Evolutionary conservation across 2,888 invertebrate species (phyloP).

Genomic region (Andricus quercusramuli): DNA sequence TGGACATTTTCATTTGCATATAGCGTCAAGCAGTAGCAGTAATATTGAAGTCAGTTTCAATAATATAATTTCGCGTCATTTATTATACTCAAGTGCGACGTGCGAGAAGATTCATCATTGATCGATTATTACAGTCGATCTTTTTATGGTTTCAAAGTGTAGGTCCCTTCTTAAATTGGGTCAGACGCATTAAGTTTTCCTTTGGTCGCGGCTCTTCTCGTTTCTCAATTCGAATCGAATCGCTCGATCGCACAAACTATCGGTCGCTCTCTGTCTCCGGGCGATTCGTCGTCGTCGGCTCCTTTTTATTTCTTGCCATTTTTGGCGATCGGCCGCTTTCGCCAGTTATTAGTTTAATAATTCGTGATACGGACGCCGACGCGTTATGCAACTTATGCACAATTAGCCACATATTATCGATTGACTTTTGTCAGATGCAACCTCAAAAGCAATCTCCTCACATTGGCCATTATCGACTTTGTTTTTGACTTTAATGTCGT

Average conservation of each 20-base stretch:
- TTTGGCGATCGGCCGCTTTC: slow-evolving; percentile 74
- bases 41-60: background rate
- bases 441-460: background rate
- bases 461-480: background rate
- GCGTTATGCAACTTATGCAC: slow-evolving; percentile 30
- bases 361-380: slow-evolving; percentile 64
- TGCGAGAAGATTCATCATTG: slow-evolving; percentile 53
- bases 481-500: background rate
- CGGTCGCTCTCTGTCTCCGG: slow-evolving; percentile 39
- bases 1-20: background rate
- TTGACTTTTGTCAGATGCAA: slow-evolving; percentile 17
- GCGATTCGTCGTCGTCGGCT: slow-evolving; percentile 39
- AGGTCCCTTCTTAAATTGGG: slow-evolving; percentile 60
- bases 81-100: background rate
- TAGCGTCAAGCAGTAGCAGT: slow-evolving; percentile 1
- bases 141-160: slow-evolving; percentile 58
- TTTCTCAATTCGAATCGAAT: slow-evolving; percentile 58
- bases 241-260: slow-evolving; percentile 51
- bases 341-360: slow-evolving; percentile 74
- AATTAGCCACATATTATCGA: slow-evolving; percentile 42
- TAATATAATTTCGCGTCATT: slow-evolving; percentile 1
- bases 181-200: slow-evolving; percentile 61
- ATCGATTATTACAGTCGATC: slow-evolving; percentile 55
- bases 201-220: slow-evolving; percentile 54
- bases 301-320: slow-evolving; percentile 66